These are phyloP conservation scores for Calidris pygmaea DNA, from an alignment of 2,113 vertebrate species.

Conservation along the genomic window DNA sequence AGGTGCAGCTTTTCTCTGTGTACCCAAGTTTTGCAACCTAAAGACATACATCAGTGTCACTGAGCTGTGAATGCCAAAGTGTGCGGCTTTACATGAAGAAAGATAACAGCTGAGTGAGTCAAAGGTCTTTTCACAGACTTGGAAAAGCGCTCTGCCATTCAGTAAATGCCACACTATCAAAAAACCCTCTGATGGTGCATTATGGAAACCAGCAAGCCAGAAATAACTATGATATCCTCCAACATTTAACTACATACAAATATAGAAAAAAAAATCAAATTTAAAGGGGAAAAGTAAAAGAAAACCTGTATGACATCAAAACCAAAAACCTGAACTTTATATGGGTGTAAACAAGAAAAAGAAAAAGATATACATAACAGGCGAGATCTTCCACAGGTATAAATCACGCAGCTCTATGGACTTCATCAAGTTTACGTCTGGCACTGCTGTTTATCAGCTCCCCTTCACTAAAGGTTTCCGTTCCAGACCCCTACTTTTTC, in stretches of 20 bases:
- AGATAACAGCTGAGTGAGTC: neutral
- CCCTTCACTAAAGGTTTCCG: neutral
- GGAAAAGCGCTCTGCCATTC: neutral
- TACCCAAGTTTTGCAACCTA: neutral
- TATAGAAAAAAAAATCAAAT: neutral
- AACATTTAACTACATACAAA: neutral
- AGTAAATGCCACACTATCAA: neutral
- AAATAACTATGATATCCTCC: neutral
- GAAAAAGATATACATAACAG: neutral
- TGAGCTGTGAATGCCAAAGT: neutral
- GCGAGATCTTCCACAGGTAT: neutral
- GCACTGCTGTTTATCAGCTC: neutral
- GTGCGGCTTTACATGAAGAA: neutral
- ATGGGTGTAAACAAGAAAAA: neutral
- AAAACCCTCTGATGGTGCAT: neutral
- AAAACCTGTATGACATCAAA: neutral
- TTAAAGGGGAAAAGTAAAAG: neutral
- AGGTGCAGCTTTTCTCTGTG: neutral
- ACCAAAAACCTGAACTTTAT: neutral
- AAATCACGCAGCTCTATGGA: fast-evolving
- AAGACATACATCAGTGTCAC: neutral
- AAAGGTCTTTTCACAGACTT: neutral
- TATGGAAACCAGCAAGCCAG: neutral
- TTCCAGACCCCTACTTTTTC: neutral
- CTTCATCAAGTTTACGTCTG: neutral